A percentile compares a stretch with the other conserved stretches of the same genome.
phyloP scores from a whole-genome alignment of 2,113 vertebrate species.

The Serilophus lunatus region DNA sequence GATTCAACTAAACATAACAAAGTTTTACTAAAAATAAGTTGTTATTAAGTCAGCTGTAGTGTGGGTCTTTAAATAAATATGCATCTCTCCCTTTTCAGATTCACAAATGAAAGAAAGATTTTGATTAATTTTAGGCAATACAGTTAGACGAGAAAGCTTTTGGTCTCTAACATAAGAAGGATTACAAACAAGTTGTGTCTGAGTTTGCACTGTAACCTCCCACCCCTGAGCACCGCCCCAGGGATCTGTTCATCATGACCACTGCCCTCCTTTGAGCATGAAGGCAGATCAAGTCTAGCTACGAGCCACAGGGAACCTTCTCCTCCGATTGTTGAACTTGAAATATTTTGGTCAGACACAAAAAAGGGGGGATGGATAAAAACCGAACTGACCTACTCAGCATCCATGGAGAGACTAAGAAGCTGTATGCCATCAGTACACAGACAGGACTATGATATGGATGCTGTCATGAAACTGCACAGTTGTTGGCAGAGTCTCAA shows the following conservation, averaged over 20 bases:
- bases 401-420: background rate
- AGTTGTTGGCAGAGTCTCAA: background rate
- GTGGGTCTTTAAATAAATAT: background rate
- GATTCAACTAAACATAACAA: background rate
- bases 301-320: background rate
- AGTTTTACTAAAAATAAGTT: background rate
- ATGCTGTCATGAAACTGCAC: background rate
- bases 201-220: background rate
- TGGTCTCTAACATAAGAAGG: background rate
- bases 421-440: background rate
- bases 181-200: background rate
- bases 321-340: background rate
- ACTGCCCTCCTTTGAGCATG: background rate
- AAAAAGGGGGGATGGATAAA: background rate
- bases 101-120: background rate
- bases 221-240: background rate
- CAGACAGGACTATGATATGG: fast-evolving
- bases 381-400: background rate
- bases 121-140: background rate
- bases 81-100: background rate
- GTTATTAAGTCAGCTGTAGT: background rate
- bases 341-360: background rate
- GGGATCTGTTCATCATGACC: background rate
- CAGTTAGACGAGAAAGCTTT: background rate
- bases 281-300: background rate